Evolutionary conservation across 1,140 invertebrate species (phyloP).

Genomic region (Adelges cooleyi): DNA sequence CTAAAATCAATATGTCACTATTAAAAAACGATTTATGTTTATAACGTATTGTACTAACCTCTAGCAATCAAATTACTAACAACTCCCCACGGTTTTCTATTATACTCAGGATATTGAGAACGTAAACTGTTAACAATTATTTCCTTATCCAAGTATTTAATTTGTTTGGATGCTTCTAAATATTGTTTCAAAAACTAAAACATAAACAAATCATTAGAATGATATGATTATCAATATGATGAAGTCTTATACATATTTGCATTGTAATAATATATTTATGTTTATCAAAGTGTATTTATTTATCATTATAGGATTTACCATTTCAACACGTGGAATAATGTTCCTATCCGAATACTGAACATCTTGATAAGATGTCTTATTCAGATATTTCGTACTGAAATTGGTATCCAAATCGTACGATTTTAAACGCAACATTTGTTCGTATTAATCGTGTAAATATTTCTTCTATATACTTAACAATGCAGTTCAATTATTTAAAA

Average conservation of each 20-base stretch:
- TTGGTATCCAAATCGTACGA: neutral
- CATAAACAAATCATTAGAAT: neutral
- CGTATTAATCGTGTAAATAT: no score
- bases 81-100: conserved; percentile 14
- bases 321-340: neutral
- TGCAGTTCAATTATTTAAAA: no score
- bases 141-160: conserved; percentile 1
- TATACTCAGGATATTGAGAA: neutral
- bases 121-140: neutral
- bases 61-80: neutral
- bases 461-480: no score
- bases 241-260: no score
- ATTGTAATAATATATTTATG: no score
- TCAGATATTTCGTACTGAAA: conserved; percentile 4
- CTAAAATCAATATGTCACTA: neutral
- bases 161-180: neutral
- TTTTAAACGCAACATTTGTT: conserved; percentile 4
- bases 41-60: neutral
- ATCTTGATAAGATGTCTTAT: neutral
- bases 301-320: neutral
- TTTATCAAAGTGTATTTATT: no score
- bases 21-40: no score
- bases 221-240: no score
- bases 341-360: neutral
- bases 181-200: conserved; percentile 7